Base-by-base conservation (phyloP, 2,113 vertebrate species). In the Spheniscus mendiculus region DNA sequence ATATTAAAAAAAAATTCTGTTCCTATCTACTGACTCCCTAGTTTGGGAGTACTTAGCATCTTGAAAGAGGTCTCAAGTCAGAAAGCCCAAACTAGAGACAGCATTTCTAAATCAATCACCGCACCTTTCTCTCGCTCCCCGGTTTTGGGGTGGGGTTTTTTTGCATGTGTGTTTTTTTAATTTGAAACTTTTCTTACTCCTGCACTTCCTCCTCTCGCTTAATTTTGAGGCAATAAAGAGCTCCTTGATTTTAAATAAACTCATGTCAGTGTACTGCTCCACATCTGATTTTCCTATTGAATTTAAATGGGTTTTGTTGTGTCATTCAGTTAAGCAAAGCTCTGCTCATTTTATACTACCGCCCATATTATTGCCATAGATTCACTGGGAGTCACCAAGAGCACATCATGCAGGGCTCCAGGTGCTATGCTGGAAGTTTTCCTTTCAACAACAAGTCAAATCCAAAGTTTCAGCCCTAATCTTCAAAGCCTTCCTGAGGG, bases 1-100 rank as follows among this genome's bases (percentile, higher is more conserved):
- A 25, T 23, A 29, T 19, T 34, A 2, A 13, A n/a, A 12, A 44
- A 8, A 7, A 7, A 13, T 5, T 14, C 15, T 29, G 1, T 8
- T 79, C 3, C 15, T 22, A 72, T 44, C 53, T 52, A 36, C 30
- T 49, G 17, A 42, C 22, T 90, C 8, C 22, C 4, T 25, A 40
- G 20, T 12, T 47, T 63, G 11, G 47, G 20, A 70, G 4, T n/a
- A 62, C 20, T 81, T 40, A 45, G 7, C 7, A 76, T 44, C 23
- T 66, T 74, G 20, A 87, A 89, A 74, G 5, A 38, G 2, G 4
- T 25, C 25, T 55, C 55, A 66, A 45, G 18, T 71, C 17, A 67
- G 47, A 94, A 89, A 30, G 3, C 4, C 2, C 32, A 44, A 55
- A 34, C 23, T 72, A 58, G 29, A 80, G 4, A 61, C 21, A 52